Conservation (phyloP, 2,888 invertebrate species). For the Neoaliturus tenellus region DNA sequence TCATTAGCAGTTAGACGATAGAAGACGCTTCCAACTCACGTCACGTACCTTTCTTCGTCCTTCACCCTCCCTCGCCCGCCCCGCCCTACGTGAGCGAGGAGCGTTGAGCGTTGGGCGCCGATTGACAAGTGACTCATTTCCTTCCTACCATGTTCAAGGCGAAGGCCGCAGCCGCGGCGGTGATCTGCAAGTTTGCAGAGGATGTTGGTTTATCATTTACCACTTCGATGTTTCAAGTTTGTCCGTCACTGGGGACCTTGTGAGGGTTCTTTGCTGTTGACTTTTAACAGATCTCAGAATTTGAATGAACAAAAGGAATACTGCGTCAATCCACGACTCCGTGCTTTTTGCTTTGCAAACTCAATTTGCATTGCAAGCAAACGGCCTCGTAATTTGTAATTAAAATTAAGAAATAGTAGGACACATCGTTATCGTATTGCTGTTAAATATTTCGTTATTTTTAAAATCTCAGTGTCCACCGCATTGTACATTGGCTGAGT, state of each 20-base stretch:
- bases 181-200: not conserved
- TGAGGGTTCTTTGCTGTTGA: not conserved
- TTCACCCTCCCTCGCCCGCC: not conserved
- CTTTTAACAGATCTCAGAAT: no score
- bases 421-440: no score
- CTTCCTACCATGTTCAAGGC: not conserved
- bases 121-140: slow-evolving; percentile 7
- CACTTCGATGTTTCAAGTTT: not conserved
- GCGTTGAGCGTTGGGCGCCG: not conserved
- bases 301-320: no score
- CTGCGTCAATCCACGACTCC: no score
- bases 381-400: no score
- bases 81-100: not conserved
- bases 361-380: no score
- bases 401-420: no score
- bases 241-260: not conserved
- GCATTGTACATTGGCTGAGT: no score
- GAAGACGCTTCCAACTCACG: slow-evolving; percentile 10
- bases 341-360: no score
- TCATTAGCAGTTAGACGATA: not conserved
- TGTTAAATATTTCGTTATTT: no score
- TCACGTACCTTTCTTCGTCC: slow-evolving; percentile 22
- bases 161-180: not conserved
- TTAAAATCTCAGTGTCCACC: no score
- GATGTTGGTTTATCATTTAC: not conserved